Evolutionary conservation across 2,888 invertebrate species (phyloP), one percentile per base, ranked within the genome.

Genomic region (Phragmatobia fuliginosa): DNA sequence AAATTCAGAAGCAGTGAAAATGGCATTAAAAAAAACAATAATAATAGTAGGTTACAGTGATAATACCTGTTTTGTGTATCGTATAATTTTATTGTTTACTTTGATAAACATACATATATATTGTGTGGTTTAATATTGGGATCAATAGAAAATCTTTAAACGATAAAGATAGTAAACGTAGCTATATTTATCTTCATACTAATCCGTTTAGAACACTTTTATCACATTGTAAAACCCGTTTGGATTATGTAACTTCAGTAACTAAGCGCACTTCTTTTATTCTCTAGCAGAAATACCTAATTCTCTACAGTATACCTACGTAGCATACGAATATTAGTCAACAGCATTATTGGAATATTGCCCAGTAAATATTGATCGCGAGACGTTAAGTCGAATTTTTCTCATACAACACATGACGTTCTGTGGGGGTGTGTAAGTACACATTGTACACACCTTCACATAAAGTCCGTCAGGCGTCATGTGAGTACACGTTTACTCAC

Each of bases 311-410:
- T 36, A 21, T n/a, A 33, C 1, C 7, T 21, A 33, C 1, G 1
- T 21, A 21, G 25, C 36, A 45, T 18, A 31, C 25, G 61, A 52
- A 52, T n/a, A 67, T 28, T 38, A 31, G 61, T 18, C 6, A 66
- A 33, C 32, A 18, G 16, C 36, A 11, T 41, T 67, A 52, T 69
- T 69, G 69, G 69, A 60, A 69, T 52, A 52, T 14, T 65, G 69
- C 69, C 69, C 65, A 61, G 36, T 65, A 65, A 65, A 65, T 65
- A 69, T 69, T 49, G 69, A 69, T 60, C 58, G 31, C 2, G 14
- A 59, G 60, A 65, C 64, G n/a, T 59, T 11, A 64, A 52, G 65
- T 65, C 56, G 64, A 59, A 21, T 21, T 21, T 28, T 49, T 28
- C 32, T 65, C 52, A 65, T 41, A 36, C 16, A 18, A 18, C 2